A percentile compares a stretch with the other conserved stretches of the same genome.
phyloP scores from a whole-genome alignment of 2,888 invertebrate genomes.

The Drosophila sordidula region DNA sequence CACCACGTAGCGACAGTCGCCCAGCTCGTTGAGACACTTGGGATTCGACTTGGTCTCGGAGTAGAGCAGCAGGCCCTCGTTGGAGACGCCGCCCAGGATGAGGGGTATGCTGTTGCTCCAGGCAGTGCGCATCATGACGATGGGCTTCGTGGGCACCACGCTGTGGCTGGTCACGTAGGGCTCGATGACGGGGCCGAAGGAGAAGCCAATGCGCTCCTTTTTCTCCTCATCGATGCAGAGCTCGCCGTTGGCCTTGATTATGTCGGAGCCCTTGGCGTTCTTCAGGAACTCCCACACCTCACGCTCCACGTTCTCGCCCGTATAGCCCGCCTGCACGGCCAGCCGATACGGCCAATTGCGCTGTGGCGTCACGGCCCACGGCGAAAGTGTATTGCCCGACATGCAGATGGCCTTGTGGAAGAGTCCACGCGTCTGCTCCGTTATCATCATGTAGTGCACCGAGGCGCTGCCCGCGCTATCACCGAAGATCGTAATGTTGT shows the following conservation, averaged over 20 bases:
- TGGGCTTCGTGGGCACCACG: slow-evolving; percentile 82
- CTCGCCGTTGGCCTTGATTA: slow-evolving; percentile 81
- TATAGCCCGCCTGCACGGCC: slow-evolving; percentile 82
- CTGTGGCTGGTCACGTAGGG: slow-evolving; percentile 82
- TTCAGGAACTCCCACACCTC: slow-evolving; percentile 84
- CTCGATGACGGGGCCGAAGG: slow-evolving; percentile 84
- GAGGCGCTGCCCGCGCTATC: slow-evolving; percentile 86
- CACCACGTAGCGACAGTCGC: slow-evolving; percentile 82
- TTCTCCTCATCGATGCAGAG: slow-evolving; percentile 83
- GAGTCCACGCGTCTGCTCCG: slow-evolving; percentile 85
- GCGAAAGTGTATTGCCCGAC: slow-evolving; percentile 83
- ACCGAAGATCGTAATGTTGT: slow-evolving; percentile 86
- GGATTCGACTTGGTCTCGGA: slow-evolving; percentile 81
- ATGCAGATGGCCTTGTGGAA: slow-evolving; percentile 84
- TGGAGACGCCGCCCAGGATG: slow-evolving; percentile 84
- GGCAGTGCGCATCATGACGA: slow-evolving; percentile 82
- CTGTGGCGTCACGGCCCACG: slow-evolving; percentile 83
- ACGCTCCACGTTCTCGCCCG: slow-evolving; percentile 81
- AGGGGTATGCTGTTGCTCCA: slow-evolving; percentile 84
- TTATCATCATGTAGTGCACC: slow-evolving; percentile 86
- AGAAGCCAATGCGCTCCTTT: slow-evolving; percentile 82
- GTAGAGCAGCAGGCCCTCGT: slow-evolving; percentile 83
- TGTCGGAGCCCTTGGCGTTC: slow-evolving; percentile 77
- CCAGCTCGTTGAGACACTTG: slow-evolving; percentile 81
- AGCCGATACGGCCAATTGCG: slow-evolving; percentile 83